A percentile compares a stretch with the other conserved stretches of the same genome.
phyloP scores from a whole-genome alignment of 2,797 vertebrate species.

The Hephaestus fuliginosus region DNA sequence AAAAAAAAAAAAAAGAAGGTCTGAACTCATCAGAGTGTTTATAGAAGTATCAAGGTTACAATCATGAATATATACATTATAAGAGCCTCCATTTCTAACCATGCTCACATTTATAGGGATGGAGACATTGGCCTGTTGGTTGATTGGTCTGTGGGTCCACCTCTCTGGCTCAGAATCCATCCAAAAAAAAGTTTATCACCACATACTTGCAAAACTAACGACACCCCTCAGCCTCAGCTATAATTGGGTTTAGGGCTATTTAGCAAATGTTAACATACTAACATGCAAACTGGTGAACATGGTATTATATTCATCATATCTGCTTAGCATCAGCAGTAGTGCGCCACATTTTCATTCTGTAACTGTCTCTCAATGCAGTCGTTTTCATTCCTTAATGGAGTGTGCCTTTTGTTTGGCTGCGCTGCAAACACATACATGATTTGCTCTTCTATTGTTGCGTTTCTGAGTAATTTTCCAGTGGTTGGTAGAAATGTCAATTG shows the following conservation, averaged over 20 bases:
- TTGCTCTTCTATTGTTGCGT: not conserved
- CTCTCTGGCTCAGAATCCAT: not conserved
- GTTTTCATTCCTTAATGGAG: not conserved
- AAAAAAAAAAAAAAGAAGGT: not conserved
- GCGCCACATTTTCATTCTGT: not conserved
- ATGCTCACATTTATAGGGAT: not conserved
- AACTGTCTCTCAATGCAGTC: not conserved
- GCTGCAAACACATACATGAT: not conserved
- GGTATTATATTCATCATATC: not conserved
- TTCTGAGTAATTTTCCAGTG: not conserved
- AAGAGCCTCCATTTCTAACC: not conserved
- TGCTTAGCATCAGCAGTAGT: not conserved
- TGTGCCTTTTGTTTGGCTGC: not conserved
- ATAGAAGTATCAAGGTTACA: slow-evolving; percentile 10
- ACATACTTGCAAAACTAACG: not conserved
- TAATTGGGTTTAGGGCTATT: not conserved
- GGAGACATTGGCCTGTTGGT: not conserved
- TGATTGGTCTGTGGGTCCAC: not conserved
- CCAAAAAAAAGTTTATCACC: not conserved
- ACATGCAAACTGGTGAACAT: not conserved
- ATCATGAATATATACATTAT: not conserved
- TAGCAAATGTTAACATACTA: not conserved
- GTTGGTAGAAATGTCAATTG: slow-evolving; percentile 11
- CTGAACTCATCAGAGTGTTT: not conserved
- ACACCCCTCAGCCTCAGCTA: not conserved